Conservation (phyloP, 2,113 vertebrate species). For the Bucco capensis region DNA sequence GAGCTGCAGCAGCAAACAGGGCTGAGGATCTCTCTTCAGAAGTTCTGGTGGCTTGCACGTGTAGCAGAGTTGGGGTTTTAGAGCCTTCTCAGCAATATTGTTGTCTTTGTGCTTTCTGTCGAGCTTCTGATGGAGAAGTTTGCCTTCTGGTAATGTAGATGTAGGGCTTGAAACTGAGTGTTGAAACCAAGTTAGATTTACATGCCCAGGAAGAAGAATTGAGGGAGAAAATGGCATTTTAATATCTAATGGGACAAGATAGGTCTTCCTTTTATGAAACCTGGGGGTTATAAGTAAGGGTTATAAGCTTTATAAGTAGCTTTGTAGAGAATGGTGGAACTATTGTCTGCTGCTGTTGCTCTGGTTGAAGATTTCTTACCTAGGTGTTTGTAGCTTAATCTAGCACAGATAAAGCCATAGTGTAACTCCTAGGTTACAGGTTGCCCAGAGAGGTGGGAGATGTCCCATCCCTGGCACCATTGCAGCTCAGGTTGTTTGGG, state of each 20-base stretch:
- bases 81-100: not conserved
- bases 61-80: too few relatives aligned
- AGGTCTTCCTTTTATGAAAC: not conserved
- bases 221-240: not conserved
- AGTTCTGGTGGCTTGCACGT: not conserved
- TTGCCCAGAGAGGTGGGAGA: not conserved
- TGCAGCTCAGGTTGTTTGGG: not conserved
- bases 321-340: not conserved
- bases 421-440: not conserved
- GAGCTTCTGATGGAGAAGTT: not conserved
- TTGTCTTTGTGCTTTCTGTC: not conserved
- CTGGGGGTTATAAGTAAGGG: too few relatives aligned
- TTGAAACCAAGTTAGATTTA: not conserved
- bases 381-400: not conserved
- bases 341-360: not conserved
- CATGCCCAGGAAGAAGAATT: not conserved
- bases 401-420: not conserved
- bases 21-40: not conserved
- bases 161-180: not conserved
- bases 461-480: not conserved
- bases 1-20: rapidly evolving
- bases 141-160: not conserved
- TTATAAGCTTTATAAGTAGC: not conserved
- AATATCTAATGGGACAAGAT: not conserved
- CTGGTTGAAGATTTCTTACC: not conserved